A percentile compares a stretch with the other conserved stretches of the same genome.
These are phyloP conservation scores for Corythoichthys haematopterus DNA, from an alignment of 2,113 vertebrate species.

Conservation along the genomic window DNA sequence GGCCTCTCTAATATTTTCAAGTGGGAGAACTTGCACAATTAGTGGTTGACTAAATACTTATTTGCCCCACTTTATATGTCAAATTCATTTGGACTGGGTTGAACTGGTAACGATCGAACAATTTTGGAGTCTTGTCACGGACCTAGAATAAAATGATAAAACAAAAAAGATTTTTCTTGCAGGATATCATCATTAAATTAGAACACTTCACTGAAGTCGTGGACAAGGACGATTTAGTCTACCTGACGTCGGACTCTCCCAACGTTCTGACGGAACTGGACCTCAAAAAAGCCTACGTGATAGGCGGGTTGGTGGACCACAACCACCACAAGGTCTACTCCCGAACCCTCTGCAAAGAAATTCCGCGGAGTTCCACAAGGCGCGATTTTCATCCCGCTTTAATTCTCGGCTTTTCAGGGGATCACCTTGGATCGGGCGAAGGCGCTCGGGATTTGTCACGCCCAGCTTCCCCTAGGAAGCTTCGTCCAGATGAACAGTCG, in stretches of 20 bases:
- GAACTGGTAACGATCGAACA: too few species aligned
- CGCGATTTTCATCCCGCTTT: not conserved
- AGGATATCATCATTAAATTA: slow-evolving; percentile 86
- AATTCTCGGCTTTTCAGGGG: slow-evolving; percentile 71
- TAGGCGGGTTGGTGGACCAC: slow-evolving; percentile 95
- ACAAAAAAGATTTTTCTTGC: not conserved
- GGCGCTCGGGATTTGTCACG: slow-evolving; percentile 83
- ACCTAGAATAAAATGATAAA: not conserved
- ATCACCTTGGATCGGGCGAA: slow-evolving; percentile 83
- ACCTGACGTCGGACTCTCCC: slow-evolving; percentile 95
- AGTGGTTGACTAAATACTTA: too few species aligned
- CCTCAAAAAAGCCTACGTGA: slow-evolving; percentile 87
- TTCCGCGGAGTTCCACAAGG: not conserved
- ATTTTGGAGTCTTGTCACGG: too few species aligned
- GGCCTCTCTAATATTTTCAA: too few species aligned
- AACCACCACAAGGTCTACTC: slow-evolving; percentile 94
- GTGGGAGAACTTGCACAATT: too few species aligned
- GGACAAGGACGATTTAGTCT: slow-evolving; percentile 84
- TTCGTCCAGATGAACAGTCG: slow-evolving; percentile 98
- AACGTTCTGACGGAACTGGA: slow-evolving; percentile 85
- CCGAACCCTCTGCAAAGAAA: not conserved
- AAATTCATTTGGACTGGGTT: too few species aligned
- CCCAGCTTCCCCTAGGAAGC: slow-evolving; percentile 87
- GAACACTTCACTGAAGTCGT: slow-evolving; percentile 85
- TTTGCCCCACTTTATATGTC: too few species aligned